Conservation (phyloP, 2,888 invertebrate species). For the Drosophila formosana region DNA sequence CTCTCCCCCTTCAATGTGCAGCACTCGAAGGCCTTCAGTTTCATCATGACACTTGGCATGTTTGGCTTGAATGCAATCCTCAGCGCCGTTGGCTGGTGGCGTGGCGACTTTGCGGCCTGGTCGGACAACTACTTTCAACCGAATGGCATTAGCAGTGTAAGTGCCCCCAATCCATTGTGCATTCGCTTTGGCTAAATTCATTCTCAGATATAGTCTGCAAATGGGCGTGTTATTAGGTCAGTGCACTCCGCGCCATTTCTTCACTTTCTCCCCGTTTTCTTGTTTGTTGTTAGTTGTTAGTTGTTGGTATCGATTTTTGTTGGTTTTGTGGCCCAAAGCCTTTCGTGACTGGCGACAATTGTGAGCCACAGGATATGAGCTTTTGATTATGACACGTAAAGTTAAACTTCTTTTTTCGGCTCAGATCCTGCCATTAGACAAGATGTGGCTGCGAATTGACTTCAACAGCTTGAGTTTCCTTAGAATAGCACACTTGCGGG, state of each 20-base stretch:
- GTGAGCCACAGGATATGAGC: slow-evolving; percentile 68
- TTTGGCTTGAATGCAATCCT: slow-evolving; percentile 83
- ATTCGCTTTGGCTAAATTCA: slow-evolving; percentile 2
- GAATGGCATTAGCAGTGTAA: slow-evolving; percentile 84
- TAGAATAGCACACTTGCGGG: neutral
- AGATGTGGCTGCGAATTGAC: neutral
- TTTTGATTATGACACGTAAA: slow-evolving; percentile 77
- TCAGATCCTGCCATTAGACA: slow-evolving; percentile 18
- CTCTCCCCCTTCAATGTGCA: slow-evolving; percentile 38
- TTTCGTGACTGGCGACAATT: slow-evolving; percentile 73
- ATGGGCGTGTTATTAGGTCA: slow-evolving; percentile 70
- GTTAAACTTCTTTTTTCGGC: slow-evolving; percentile 23
- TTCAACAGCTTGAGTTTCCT: slow-evolving; percentile 1
- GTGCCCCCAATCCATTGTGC: slow-evolving; percentile 34
- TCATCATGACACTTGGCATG: slow-evolving; percentile 84
- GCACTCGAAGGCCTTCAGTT: slow-evolving; percentile 84
- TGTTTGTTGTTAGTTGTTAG: slow-evolving; percentile 16
- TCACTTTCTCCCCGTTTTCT: slow-evolving; percentile 22
- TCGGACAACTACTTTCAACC: slow-evolving; percentile 82
- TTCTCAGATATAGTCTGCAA: slow-evolving; percentile 26
- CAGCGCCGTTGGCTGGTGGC: slow-evolving; percentile 83
- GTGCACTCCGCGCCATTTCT: slow-evolving; percentile 62
- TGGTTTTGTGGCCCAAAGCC: slow-evolving; percentile 24
- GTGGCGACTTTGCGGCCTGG: slow-evolving; percentile 83
- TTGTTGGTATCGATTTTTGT: slow-evolving; percentile 66